phyloP scores from a whole-genome alignment of 2,113 vertebrate genomes.

The Leptodactylus fuscus region DNA sequence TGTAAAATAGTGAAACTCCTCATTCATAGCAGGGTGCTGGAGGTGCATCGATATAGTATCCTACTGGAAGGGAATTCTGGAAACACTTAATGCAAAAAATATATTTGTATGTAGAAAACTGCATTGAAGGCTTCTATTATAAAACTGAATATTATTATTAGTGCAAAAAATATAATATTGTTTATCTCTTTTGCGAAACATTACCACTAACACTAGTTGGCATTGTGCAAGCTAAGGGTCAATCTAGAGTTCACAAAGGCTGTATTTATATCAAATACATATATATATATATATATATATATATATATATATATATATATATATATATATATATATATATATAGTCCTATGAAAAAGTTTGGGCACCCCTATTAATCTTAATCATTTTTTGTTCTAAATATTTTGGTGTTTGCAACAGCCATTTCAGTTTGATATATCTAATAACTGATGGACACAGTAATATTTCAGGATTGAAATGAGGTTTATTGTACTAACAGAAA shows the following conservation, averaged over 20 bases:
- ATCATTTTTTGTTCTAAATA: too few relatives aligned
- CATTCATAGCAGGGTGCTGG: background rate
- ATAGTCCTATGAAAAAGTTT: too few relatives aligned
- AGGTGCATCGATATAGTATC: background rate
- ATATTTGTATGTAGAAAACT: background rate
- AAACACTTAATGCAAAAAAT: background rate
- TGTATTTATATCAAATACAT: too few relatives aligned
- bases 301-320: too few relatives aligned
- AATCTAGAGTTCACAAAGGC: background rate
- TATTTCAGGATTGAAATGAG: too few relatives aligned
- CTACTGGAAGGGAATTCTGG: background rate
- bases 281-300: too few relatives aligned
- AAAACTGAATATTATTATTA: background rate
- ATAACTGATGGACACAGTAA: too few relatives aligned
- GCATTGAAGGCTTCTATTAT: background rate
- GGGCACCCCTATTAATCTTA: too few relatives aligned
- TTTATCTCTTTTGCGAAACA: background rate
- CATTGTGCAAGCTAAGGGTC: background rate
- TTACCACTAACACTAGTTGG: background rate
- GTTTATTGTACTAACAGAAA: too few relatives aligned
- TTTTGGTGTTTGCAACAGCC: too few relatives aligned
- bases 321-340: too few relatives aligned
- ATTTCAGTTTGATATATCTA: too few relatives aligned
- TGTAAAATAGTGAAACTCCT: conserved; percentile 22
- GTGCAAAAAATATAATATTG: background rate